These are phyloP conservation scores for Asbolus verrucosus DNA, from an alignment of 1,140 invertebrate species.

Conservation along the genomic window DNA sequence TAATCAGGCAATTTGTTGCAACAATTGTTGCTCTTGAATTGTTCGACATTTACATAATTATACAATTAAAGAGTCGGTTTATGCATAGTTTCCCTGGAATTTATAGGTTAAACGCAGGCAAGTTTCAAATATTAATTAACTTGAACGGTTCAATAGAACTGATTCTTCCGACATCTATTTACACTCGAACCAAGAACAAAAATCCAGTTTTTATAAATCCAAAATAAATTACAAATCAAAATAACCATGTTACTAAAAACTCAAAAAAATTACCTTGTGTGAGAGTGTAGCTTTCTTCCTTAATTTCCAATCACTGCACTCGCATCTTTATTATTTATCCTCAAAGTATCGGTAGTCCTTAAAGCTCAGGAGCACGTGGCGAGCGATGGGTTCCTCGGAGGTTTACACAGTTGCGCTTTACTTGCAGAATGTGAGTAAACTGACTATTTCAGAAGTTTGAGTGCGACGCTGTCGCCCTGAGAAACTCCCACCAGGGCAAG, in stretches of 20 bases:
- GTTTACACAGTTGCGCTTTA: slow-evolving; percentile 25
- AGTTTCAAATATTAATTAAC: too few relatives aligned
- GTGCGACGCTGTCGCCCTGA: slow-evolving; percentile 17
- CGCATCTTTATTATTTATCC: too few relatives aligned
- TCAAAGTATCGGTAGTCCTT: not conserved
- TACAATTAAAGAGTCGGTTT: slow-evolving; percentile 18
- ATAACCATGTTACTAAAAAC: too few relatives aligned
- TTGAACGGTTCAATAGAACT: too few relatives aligned
- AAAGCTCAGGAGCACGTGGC: slow-evolving; percentile 36
- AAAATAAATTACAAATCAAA: too few relatives aligned
- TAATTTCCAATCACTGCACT: slow-evolving; percentile 21
- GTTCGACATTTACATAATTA: slow-evolving; percentile 20
- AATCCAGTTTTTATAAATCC: too few relatives aligned
- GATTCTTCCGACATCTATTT: too few relatives aligned
- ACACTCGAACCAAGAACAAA: too few relatives aligned
- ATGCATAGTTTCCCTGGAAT: slow-evolving; percentile 14
- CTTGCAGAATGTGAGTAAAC: slow-evolving; percentile 33
- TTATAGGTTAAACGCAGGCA: not conserved
- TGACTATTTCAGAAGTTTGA: slow-evolving; percentile 22
- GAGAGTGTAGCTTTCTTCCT: too few relatives aligned
- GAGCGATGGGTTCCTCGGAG: not conserved
- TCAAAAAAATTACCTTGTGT: slow-evolving; percentile 15
- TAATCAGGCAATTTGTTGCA: slow-evolving; percentile 28
- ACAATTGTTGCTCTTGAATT: slow-evolving; percentile 26
- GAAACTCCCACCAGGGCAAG: slow-evolving; percentile 32